Conservation (phyloP, 2,113 vertebrate species). For the Nerophis lumbriciformis region DNA sequence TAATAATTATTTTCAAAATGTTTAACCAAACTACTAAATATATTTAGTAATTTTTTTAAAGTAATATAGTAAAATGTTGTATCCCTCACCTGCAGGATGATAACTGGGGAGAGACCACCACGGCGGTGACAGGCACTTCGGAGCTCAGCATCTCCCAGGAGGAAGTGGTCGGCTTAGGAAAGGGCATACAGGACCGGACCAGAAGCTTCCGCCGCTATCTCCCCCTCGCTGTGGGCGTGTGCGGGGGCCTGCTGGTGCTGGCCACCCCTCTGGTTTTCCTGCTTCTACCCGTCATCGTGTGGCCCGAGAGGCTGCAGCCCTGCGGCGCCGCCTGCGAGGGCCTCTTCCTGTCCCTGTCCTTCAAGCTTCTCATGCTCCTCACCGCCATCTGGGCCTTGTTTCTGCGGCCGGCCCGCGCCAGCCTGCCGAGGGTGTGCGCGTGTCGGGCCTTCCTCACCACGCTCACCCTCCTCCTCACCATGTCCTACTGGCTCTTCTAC, state of each 20-base stretch:
- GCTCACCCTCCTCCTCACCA: conserved; percentile 86
- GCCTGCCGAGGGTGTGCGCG: conserved; percentile 83
- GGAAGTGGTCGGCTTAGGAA: conserved; percentile 82
- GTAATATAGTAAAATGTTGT: not conserved
- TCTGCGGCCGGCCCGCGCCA: conserved; percentile 77
- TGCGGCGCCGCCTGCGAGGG: conserved; percentile 92
- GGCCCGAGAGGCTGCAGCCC: conserved; percentile 82
- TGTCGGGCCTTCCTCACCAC: conserved; percentile 85
- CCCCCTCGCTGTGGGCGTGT: conserved; percentile 75
- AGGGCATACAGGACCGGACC: conserved; percentile 79
- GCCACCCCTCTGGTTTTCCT: conserved; percentile 89
- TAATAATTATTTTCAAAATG: no score
- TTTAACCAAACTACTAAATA: no score
- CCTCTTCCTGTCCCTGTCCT: conserved; percentile 90
- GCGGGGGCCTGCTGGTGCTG: conserved; percentile 82
- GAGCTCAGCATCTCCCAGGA: conserved; percentile 91
- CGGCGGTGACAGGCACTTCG: conserved; percentile 87
- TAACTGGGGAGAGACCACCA: conserved; percentile 93
- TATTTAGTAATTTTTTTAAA: no score
- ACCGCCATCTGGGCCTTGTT: conserved; percentile 92
- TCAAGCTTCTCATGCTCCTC: conserved; percentile 91
- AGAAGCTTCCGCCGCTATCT: conserved; percentile 80
- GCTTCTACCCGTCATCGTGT: conserved; percentile 83
- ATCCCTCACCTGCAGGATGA: conserved; percentile 75
- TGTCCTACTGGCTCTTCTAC: conserved; percentile 97